Evolutionary conservation across 2,113 vertebrate genomes (phyloP), one percentile per base, ranked within the genome.

Genomic region (Pteruthius melanotis): DNA sequence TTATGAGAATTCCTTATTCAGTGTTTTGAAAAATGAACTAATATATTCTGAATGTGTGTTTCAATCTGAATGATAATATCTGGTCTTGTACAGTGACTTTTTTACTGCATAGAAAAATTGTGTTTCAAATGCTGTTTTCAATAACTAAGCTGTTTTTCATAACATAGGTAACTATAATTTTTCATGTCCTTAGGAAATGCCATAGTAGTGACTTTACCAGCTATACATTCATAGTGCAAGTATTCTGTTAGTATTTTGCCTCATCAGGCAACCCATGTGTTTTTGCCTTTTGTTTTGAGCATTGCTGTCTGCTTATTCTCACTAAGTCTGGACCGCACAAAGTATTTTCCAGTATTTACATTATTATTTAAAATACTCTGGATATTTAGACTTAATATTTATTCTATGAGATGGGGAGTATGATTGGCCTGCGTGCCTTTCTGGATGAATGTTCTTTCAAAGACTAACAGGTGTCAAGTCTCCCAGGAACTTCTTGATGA

Each of bases 391-490:
- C 56, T 94, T 92, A 45, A 45, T 83, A 49, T 57, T 96, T 93
- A 49, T 80, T 92, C 28, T 72, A 0, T 82, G 63, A 76, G 11
- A 23, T 96, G 45, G 22, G 20, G 59, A 69, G 18, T 42, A 37
- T 49, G 68, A 37, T 71, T 77, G 75, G 49, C 65, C 30, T 49
- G 17, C 15, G 80, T 89, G 31, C 35, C 53, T 88, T 93, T 59
- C 83, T 42, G 44, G 40, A 61, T 82, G 45, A 89, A 90, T 76
- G 8, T 56, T 87, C 52, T 86, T 92, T 76, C 56, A 75, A 91
- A 75, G 59, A 74, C 20, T 57, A 91, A 90, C 95, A 92, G 86
- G 94, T 96, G 88, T 83, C 72, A 86, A 68, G 50, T 87, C 87
- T 91, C 70, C 27, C 35, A 87, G 72, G 59, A 92, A 79, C 71